phyloP scores from a whole-genome alignment of 2,113 vertebrate species.

The Serinus canaria region DNA sequence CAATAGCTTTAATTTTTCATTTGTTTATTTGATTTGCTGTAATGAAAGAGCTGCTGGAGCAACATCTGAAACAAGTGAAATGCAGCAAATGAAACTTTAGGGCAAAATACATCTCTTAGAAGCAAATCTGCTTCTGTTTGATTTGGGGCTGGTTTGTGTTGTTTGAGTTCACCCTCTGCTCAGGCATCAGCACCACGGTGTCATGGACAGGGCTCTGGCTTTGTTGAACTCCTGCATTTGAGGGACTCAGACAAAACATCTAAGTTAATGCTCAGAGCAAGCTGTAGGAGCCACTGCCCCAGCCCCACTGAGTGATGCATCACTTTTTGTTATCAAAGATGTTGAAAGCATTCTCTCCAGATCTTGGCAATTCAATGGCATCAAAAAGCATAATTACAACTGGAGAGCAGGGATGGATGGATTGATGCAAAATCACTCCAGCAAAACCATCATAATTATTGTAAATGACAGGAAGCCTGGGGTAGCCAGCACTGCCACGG shows the following conservation, averaged over 20 bases:
- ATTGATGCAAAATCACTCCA: neutral
- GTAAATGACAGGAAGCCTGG: neutral
- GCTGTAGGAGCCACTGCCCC: neutral
- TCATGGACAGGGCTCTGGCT: neutral
- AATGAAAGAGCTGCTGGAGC: conserved; percentile 41
- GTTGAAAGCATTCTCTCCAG: neutral
- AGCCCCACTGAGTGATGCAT: neutral
- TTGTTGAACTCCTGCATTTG: neutral
- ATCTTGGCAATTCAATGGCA: neutral
- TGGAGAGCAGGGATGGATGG: neutral
- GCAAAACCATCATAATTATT: neutral
- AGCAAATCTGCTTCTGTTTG: neutral
- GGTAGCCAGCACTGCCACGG: neutral
- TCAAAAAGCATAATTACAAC: neutral
- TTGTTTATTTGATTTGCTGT: conserved; percentile 75
- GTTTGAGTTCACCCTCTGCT: neutral
- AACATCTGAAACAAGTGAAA: conserved; percentile 53
- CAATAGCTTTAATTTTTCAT: conserved; percentile 78
- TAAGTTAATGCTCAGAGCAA: neutral
- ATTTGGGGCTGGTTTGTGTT: neutral
- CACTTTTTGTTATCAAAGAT: neutral
- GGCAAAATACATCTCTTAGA: neutral
- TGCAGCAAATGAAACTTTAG: neutral
- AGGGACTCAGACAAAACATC: neutral
- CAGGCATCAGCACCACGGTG: neutral